Evolutionary conservation across 2,888 invertebrate species (phyloP), one percentile per base, ranked within the genome.

Genomic region (Protodeltote pygarga): DNA sequence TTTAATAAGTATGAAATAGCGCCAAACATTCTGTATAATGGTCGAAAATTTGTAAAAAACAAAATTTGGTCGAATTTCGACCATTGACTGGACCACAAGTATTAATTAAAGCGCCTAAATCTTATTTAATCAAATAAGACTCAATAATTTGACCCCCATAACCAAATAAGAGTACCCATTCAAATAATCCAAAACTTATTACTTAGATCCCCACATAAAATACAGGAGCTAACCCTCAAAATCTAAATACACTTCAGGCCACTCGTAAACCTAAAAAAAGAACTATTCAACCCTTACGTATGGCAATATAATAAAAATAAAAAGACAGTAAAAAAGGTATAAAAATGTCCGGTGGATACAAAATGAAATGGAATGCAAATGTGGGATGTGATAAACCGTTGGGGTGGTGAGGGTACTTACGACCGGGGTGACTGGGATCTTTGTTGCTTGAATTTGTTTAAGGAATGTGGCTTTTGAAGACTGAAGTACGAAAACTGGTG

Each of bases 281-380:
- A 81, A 83, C 78, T 74, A 67, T 67, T 64, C 71, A 78, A 79
- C 81, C 79, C 78, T 74, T 72, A 58, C 62, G 54, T 52, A 51
- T 70, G 68, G 70, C 71, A 64, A 75, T 77, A 83, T 81, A 66
- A 69, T 69, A 66, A 85, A 84, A 85, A 85, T 81, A 85, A 86
- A 84, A 87, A 85, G 51, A 66, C 70, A 61, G 62, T 66, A 87
- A 88, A 88, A 83, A 79, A 69, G 77, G 76, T 74, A 83, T 81
- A 83, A 85, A 85, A 85, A 68, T 82, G 82, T 81, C 84, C 79
- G 76, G 71, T 54, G 55, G 59, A 68, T 68, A 57, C 50, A 77
- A 83, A 86, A 87, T 87, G 85, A 87, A 87, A 89, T 87, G 87
- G 87, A 85, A 89, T 89, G 89, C 87, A 87, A 89, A 89, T 89